Conservation (phyloP, 2,797 vertebrate genomes). For the Rhinella marina region DNA sequence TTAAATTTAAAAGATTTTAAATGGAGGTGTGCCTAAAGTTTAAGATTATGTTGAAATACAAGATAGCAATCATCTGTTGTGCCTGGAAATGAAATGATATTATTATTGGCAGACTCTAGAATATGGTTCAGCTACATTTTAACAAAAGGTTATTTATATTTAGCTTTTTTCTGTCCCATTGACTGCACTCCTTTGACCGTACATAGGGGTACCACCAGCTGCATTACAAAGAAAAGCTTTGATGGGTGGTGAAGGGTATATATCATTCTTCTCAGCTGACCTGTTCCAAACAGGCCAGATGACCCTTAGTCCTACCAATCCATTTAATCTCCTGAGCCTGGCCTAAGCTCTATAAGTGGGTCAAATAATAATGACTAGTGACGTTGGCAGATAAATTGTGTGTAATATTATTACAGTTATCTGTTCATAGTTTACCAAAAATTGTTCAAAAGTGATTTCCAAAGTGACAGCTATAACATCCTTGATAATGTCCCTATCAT, state of each 20-base stretch:
- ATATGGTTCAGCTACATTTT: not conserved
- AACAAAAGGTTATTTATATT: conserved; percentile 5
- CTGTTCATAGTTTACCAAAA: too few species aligned
- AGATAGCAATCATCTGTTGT: not conserved
- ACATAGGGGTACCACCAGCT: conserved; percentile 21
- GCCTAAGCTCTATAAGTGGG: too few species aligned
- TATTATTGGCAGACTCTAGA: conserved; percentile 5
- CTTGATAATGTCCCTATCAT: too few species aligned
- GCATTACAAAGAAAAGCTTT: not conserved
- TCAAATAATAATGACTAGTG: too few species aligned
- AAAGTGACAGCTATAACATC: too few species aligned
- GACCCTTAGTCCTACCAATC: too few species aligned
- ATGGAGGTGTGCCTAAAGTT: not conserved
- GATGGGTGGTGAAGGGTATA: not conserved
- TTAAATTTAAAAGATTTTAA: not conserved
- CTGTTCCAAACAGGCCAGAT: too few species aligned
- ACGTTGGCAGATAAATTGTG: too few species aligned
- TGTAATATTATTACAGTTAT: too few species aligned
- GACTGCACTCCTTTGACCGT: not conserved
- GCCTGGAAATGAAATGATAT: not conserved
- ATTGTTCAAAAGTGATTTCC: too few species aligned
- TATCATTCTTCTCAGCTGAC: not conserved
- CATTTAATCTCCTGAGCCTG: too few species aligned
- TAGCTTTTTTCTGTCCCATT: not conserved
- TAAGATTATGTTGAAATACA: conserved; percentile 6